phyloP scores from a whole-genome alignment of 2,888 invertebrate species.

The Drosophila mayaguana region DNA sequence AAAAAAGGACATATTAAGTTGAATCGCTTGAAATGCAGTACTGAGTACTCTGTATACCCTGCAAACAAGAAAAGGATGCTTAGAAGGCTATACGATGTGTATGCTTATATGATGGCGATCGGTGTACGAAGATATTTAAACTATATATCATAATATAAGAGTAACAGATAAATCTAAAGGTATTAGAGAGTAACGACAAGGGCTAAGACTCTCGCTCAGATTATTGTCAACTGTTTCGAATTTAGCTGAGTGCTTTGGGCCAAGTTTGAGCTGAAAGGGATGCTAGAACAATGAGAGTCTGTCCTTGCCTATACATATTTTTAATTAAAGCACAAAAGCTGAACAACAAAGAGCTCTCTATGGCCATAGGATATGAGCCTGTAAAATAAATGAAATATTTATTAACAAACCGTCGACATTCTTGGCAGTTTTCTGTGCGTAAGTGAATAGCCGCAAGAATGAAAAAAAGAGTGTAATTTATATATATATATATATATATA shows the following conservation, averaged over 20 bases:
- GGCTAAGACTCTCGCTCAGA: background rate
- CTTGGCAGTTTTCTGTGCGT: slow-evolving; percentile 67
- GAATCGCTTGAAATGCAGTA: slow-evolving; percentile 1
- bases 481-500: background rate
- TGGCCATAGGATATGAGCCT: slow-evolving; percentile 49
- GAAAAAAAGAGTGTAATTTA: slow-evolving; percentile 2
- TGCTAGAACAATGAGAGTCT: slow-evolving; percentile 50
- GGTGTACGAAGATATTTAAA: background rate
- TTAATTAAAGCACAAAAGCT: slow-evolving; percentile 72
- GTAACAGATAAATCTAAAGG: background rate
- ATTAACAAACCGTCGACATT: slow-evolving; percentile 73
- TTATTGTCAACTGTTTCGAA: slow-evolving; percentile 44
- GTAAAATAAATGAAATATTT: slow-evolving; percentile 78
- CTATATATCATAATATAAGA: background rate
- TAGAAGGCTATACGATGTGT: background rate
- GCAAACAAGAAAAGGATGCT: background rate
- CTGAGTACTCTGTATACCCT: slow-evolving; percentile 3
- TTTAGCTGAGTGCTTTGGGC: slow-evolving; percentile 75
- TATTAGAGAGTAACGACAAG: too few relatives aligned
- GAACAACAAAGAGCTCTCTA: slow-evolving; percentile 58
- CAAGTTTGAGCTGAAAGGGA: slow-evolving; percentile 49
- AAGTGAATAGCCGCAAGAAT: slow-evolving; percentile 54
- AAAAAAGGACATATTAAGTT: slow-evolving; percentile 50
- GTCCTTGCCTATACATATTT: slow-evolving; percentile 65
- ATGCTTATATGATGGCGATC: background rate